Evolutionary conservation across 2,797 vertebrate genomes (phyloP), one percentile per base, ranked within the genome.

Genomic region (Chanos chanos): DNA sequence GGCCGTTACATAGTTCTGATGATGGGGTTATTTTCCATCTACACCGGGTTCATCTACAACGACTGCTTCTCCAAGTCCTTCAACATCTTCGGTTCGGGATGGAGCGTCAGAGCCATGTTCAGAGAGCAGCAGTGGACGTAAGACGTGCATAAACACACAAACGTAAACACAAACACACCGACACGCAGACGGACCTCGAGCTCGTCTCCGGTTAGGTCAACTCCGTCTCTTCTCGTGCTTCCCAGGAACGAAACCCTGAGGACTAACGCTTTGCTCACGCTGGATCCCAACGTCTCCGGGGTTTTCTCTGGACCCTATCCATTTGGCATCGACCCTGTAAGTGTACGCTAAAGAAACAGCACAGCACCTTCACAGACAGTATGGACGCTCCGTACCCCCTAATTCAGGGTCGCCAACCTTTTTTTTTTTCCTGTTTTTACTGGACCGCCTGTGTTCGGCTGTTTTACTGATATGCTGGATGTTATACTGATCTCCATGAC

Each of bases 61-160:
- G 96, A 99, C 83, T 99, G 96, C 31, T 99, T 98, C 81, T 97
- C 95, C 13, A 99, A 97, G 83, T 96, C 94, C 0, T 33, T 99
- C 53, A 95, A 93, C 75, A 86, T 98, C 27, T 99, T 99, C 25
- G 93, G 92, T 62, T 97, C 95, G 1, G 76, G 88, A n/a, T 99
- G 96, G 96, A 97, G 89, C 0, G 81, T 97, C 63, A 91, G 89
- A 1, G 92, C 92, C 1, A 98, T 98, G 96, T 95, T 92, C 77
- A 51, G 73, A 0, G 77, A 84, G 66, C 83, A 77, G 3, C 87
- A 87, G 33, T 97, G 96, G 96, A 82, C 82, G 97, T 98, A 75
- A 89, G 95, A n/a, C 24, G 50, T 43, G 45, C 30, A 51, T 50
- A 15, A 13, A 13, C 10, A 10, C 4, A 43, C 7, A 9, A 13